These are phyloP conservation scores for Copsychus sechellarum DNA, from an alignment of 2,113 vertebrate species.

Conservation along the genomic window DNA sequence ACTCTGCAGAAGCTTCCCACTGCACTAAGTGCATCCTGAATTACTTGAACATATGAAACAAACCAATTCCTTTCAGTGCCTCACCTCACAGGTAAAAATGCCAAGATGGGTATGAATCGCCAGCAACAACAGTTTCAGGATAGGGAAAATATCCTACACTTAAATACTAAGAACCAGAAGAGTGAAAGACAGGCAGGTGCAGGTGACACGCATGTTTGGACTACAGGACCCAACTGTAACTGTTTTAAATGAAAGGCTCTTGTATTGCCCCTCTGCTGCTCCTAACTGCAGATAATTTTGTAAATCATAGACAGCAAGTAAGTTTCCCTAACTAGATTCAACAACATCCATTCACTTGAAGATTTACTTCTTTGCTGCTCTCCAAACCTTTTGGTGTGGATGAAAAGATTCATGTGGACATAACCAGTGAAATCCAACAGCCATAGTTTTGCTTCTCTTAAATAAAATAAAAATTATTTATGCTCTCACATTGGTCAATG, in stretches of 20 bases:
- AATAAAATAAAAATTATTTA: not conserved
- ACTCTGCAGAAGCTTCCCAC: not conserved
- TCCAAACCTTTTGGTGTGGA: not conserved
- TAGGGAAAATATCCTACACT: not conserved
- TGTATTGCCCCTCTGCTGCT: not conserved
- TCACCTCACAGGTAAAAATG: not conserved
- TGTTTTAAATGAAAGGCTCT: not conserved
- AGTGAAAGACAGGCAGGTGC: not conserved
- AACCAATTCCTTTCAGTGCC: not conserved
- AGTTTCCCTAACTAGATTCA: not conserved
- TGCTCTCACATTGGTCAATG: not conserved
- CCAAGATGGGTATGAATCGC: not conserved
- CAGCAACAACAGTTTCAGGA: not conserved
- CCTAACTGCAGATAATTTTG: not conserved
- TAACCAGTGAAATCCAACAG: not conserved
- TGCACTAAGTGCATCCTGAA: not conserved
- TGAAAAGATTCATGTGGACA: not conserved
- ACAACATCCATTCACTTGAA: not conserved
- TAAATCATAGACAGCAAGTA: not conserved
- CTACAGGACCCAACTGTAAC: not conserved
- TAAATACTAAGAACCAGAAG: not conserved
- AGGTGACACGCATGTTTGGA: not conserved
- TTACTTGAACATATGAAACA: not conserved
- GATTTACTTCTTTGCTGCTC: not conserved
- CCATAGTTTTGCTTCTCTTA: not conserved